phyloP scores from a whole-genome alignment of 1,140 invertebrate species.

The Drosophila auraria region DNA sequence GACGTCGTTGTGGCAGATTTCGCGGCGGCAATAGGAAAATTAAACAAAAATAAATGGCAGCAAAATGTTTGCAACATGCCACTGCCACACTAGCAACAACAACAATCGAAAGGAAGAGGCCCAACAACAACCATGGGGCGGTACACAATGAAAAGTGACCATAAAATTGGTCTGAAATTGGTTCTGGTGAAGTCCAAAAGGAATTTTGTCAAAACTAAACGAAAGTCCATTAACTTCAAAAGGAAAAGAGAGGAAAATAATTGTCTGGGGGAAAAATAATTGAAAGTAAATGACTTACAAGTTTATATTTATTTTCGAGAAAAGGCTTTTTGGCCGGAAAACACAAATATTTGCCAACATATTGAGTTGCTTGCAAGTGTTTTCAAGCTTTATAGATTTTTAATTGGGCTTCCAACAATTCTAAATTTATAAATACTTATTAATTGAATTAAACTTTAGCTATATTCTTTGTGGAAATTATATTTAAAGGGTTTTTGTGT shows the following conservation, averaged over 20 bases:
- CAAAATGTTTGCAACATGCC: slow-evolving; percentile 64
- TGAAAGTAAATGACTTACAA: background rate
- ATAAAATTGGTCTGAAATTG: slow-evolving; percentile 47
- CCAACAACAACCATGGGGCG: slow-evolving; percentile 31
- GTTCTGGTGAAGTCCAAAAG: slow-evolving; percentile 16
- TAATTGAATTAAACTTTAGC: background rate
- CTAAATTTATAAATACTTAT: background rate
- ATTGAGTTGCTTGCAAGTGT: background rate
- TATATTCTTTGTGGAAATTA: background rate
- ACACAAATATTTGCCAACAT: background rate
- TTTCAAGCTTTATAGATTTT: background rate
- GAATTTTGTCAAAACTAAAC: slow-evolving; percentile 5
- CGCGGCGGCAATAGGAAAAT: slow-evolving; percentile 60
- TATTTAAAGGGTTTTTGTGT: too few species aligned
- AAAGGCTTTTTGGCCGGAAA: background rate
- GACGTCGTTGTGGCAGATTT: slow-evolving; percentile 72
- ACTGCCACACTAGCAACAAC: slow-evolving; percentile 19
- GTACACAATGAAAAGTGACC: slow-evolving; percentile 38
- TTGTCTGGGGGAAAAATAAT: too few species aligned
- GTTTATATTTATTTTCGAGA: background rate
- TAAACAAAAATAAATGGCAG: slow-evolving; percentile 59
- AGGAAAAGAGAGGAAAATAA: background rate
- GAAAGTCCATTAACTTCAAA: slow-evolving; percentile 28
- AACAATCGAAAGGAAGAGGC: slow-evolving; percentile 20
- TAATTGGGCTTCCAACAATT: too few species aligned